phyloP scores from a whole-genome alignment of 2,888 invertebrate species.

The Aporophyla nigra region DNA sequence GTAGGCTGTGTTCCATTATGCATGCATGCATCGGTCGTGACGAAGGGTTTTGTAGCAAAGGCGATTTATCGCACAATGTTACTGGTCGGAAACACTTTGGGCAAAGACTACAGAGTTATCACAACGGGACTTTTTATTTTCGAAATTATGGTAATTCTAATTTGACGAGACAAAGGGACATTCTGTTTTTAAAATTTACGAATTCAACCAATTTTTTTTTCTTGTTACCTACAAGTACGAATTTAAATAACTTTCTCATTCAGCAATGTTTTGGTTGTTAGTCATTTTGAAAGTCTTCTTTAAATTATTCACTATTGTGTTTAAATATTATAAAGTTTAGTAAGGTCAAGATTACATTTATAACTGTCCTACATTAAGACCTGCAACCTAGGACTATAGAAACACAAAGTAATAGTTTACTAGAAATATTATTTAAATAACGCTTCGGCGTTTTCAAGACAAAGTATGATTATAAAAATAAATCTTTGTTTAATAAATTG shows the following conservation, averaged over 20 bases:
- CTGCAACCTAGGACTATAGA: not conserved
- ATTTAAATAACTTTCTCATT: not conserved
- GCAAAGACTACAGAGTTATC: conserved; percentile 18
- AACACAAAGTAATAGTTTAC: not conserved
- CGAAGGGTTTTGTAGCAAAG: conserved; percentile 67
- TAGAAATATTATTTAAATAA: not conserved
- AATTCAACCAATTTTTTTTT: not conserved
- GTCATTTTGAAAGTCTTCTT: not conserved
- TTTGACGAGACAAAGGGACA: not conserved
- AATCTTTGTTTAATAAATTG: conserved; percentile 40
- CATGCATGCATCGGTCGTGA: conserved; percentile 73
- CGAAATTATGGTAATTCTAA: not conserved
- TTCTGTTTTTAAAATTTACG: not conserved
- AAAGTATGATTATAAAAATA: conserved; percentile 15
- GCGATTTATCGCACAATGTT: conserved; percentile 58
- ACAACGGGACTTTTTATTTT: conserved; percentile 31
- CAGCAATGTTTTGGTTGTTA: not conserved
- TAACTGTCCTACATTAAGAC: not conserved
- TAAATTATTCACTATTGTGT: conserved; percentile 52
- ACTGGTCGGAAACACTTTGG: conserved; percentile 47
- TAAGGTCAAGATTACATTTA: conserved; percentile 15
- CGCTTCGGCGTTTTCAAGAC: conserved; percentile 9
- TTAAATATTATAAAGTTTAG: conserved; percentile 33
- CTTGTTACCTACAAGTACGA: not conserved
- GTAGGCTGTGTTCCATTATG: conserved; percentile 68